Conservation (phyloP, 2,113 vertebrate genomes). For the Phylloscopus whistleri region DNA sequence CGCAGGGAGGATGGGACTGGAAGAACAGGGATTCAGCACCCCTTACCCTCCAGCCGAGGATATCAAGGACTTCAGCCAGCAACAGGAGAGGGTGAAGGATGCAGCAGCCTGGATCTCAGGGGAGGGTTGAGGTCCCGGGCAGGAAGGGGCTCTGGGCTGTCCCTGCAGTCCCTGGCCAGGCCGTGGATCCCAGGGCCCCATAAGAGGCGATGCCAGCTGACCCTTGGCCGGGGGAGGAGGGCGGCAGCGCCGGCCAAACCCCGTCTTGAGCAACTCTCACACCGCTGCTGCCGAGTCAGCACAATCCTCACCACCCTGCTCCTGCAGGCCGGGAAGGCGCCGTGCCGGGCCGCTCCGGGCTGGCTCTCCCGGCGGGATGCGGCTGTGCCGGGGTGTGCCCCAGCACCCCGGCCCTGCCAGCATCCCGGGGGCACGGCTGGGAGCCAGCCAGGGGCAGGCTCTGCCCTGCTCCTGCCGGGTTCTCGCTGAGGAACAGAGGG, state of each 20-base stretch:
- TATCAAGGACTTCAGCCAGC: neutral
- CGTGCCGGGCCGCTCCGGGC: neutral
- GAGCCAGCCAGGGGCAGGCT: neutral
- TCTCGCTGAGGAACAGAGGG: neutral
- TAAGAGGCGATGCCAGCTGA: neutral
- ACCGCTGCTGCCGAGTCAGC: neutral
- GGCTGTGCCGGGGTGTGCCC: accelerated
- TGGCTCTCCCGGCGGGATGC: neutral
- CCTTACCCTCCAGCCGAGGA: neutral
- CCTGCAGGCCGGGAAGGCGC: neutral
- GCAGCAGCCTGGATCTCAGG: accelerated
- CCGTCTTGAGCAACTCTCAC: neutral
- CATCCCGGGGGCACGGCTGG: accelerated
- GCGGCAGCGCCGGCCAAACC: neutral
- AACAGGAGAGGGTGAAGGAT: accelerated
- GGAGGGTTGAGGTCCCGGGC: accelerated
- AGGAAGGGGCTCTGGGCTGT: neutral
- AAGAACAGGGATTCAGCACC: neutral
- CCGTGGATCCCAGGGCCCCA: neutral
- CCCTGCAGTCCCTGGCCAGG: accelerated
- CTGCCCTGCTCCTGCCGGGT: neutral
- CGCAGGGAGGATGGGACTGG: neutral
- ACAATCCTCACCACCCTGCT: neutral
- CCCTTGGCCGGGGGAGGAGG: neutral
- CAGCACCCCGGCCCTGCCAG: neutral